Evolutionary conservation across 2,113 vertebrate genomes (phyloP), one percentile per base, ranked within the genome.

Genomic region (Atractosteus spatula): DNA sequence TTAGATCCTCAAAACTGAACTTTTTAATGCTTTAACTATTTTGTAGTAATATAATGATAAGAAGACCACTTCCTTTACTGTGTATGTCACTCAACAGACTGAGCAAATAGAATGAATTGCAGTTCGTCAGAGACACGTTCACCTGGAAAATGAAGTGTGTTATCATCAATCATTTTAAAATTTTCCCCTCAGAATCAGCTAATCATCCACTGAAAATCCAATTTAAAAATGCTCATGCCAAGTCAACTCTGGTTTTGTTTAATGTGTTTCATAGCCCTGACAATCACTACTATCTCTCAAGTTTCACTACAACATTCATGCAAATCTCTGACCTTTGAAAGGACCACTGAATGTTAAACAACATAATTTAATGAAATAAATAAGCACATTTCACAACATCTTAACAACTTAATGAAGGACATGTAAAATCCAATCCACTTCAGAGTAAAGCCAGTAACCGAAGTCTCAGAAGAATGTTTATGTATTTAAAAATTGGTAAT

Each of bases 91-190:
- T 66, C 12, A 66, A 47, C n/a, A 44, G 13, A 47, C 42, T 16
- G 64, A 11, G n/a, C n/a, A 66, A 2, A 17, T 16, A 12, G 16
- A 41, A 11, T 7, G 66, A 54, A 47, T 0, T 54, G 66, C 8
- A 68, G 45, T 16, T 12, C n/a, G 64, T 14, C 64, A n/a, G 29
- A 68, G 10, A n/a, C 16, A 54, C 66, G 17, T 55, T 66, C 44
- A 17, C 47, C 45, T 13, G 16, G 54, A 14, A 68, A 45, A 68
- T 16, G 44, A 51, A 68, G 66, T 5, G 45, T 10, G 10, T 69
- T 41, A 69, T 71, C 12, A 51, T 55, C 41, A 47, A 62, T 67
- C 2, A 63, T 62, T 29, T 65, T 62, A 66, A 55, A 66, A 45
- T 10, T 16, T 3, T 70, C 44, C 6, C 47, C 6, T 3, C 47